Evolutionary conservation across 1,140 invertebrate species (phyloP).

Genomic region (Triops cancriformis): DNA sequence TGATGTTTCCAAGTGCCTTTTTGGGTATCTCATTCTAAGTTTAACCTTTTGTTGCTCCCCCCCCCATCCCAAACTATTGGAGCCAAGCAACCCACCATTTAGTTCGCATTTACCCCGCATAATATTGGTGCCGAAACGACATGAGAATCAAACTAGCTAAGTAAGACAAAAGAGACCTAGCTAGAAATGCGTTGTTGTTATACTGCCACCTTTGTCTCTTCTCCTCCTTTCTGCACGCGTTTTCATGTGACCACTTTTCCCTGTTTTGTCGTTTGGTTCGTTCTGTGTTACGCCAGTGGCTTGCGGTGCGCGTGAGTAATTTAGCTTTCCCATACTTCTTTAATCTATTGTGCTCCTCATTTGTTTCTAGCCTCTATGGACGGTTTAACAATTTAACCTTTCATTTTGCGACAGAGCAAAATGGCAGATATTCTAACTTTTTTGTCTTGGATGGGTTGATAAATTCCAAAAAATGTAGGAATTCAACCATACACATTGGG

Average conservation of each 20-base stretch:
- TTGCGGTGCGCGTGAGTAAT: conserved; percentile 8
- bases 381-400: too few relatives aligned
- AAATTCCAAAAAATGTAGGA: too few relatives aligned
- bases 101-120: neutral
- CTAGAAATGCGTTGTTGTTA: neutral
- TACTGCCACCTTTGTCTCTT: neutral
- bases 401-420: too few relatives aligned
- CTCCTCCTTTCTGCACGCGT: neutral
- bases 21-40: neutral
- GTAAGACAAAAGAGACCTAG: neutral
- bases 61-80: neutral
- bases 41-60: neutral
- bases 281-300: neutral
- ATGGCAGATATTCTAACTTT: too few relatives aligned
- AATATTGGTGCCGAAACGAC: neutral
- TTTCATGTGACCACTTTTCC: neutral
- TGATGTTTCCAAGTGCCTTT: neutral
- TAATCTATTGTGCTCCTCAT: neutral
- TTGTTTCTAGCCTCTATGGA: too few relatives aligned
- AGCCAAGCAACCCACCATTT: neutral
- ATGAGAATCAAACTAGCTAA: neutral
- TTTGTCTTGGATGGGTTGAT: too few relatives aligned
- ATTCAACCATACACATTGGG: too few relatives aligned
- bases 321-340: neutral
- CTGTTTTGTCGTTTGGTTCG: neutral